These are phyloP conservation scores for Acrobasis repandana DNA, from an alignment of 2,888 invertebrate species.

Conservation along the genomic window DNA sequence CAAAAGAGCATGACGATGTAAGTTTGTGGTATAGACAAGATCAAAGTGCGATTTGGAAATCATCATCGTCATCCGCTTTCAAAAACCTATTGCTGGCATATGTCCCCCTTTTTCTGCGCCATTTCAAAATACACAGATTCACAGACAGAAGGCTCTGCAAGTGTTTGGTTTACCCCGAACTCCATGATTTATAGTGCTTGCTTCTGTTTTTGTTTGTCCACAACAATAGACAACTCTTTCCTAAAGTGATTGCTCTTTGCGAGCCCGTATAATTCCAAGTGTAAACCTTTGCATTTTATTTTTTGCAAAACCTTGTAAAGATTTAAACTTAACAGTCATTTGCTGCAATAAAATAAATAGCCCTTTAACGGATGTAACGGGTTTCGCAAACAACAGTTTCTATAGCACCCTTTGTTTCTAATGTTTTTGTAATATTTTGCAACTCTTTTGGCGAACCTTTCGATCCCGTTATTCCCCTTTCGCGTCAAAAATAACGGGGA, in stretches of 20 bases:
- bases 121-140: background rate
- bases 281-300: background rate
- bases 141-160: background rate
- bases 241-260: constrained; percentile 1
- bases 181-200: constrained; percentile 37
- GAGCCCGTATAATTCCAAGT: background rate
- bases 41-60: constrained; percentile 3
- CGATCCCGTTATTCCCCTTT: constrained; percentile 41
- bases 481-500: constrained; percentile 45
- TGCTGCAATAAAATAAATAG: constrained; percentile 57
- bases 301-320: constrained; percentile 28
- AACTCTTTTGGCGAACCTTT: constrained; percentile 65
- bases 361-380: constrained; percentile 56
- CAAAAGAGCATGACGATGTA: background rate
- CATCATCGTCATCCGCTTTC: too few species aligned
- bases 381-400: constrained; percentile 44
- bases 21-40: background rate
- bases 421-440: constrained; percentile 45
- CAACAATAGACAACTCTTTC: constrained; percentile 26
- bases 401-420: constrained; percentile 43
- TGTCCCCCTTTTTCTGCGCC: too few species aligned
- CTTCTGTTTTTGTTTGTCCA: constrained; percentile 35
- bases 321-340: constrained; percentile 42
- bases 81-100: too few species aligned
- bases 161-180: constrained; percentile 19